Evolutionary conservation across 2,888 invertebrate genomes (phyloP), one percentile per base, ranked within the genome.

Genomic region (Acanthosepion esculentum): DNA sequence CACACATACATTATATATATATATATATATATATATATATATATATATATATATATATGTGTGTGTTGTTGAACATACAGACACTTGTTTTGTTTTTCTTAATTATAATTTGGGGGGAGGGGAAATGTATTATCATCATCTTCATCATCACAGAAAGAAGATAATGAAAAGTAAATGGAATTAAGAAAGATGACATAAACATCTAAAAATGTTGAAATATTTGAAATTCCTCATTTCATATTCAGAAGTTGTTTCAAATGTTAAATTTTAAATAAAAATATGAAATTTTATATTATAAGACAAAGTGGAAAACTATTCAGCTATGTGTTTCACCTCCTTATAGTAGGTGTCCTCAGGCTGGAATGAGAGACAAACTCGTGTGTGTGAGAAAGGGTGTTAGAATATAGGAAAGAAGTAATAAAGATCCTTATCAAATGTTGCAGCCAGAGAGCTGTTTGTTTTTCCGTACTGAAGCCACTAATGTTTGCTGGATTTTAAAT

Each of bases 31-130:
- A 41, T 41, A 41, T 41, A 41, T 41, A 41, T 41, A 41, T 41
- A 41, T 41, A 41, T 41, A 41, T 41, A 41, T 78, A 12, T 78
- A 18, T n/a, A 33, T 59, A 23, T 59, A 23, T 59, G 26, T 59
- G 6, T 59, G 6, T 59, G 3, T 78, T 78, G 33, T 78, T 78
- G 78, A 78, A 78, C 78, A 78, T 78, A 12, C 78, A 33, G 78
- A 78, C 78, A 78, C 78, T 78, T 78, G 78, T 78, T 78, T 29
- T 78, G n/a, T 78, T 78, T 78, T 78, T 78, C n/a, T 78, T 33
- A 18, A n/a, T 10, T 78, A 33, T 78, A 78, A 78, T 78, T 15
- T 78, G 78, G 33, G n/a, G 18, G 78, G 78, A 33, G 33, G 78
- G 10, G 8, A 78, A 78, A 78, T 78, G 78, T 10, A n/a, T 78